Conservation (phyloP, 2,797 vertebrate species). For the Natrix natrix region DNA sequence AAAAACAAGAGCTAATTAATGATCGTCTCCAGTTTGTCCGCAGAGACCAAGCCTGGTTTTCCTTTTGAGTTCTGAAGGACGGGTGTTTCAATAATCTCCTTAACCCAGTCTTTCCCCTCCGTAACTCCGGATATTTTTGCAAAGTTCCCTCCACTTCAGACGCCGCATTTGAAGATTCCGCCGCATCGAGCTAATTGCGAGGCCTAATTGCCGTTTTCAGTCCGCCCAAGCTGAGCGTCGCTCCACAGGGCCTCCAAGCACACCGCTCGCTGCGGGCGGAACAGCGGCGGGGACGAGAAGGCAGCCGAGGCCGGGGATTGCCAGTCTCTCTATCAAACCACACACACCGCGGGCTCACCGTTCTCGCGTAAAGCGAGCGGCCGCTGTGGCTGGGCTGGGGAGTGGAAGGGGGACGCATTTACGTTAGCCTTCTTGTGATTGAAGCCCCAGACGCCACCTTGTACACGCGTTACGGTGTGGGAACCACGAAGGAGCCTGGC, state of each 20-base stretch:
- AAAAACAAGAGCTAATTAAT: conserved; percentile 42
- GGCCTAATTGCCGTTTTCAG: conserved; percentile 12
- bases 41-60: conserved; percentile 34
- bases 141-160: conserved; percentile 60
- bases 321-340: neutral
- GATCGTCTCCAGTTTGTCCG: conserved; percentile 9
- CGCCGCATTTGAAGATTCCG: conserved; percentile 38
- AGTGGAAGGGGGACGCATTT: too few species aligned
- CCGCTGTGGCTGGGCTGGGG: neutral
- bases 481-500: neutral
- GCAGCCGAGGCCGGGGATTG: neutral
- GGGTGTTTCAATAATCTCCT: conserved; percentile 70
- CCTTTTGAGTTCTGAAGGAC: conserved; percentile 60
- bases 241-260: neutral
- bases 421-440: neutral
- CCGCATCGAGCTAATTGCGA: conserved; percentile 28
- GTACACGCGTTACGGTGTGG: neutral
- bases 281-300: neutral
- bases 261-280: neutral
- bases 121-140: conserved; percentile 75
- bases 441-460: neutral
- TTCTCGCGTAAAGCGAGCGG: neutral
- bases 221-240: neutral
- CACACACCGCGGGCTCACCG: neutral
- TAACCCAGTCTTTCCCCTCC: conserved; percentile 74